Conservation (phyloP, 2,888 invertebrate genomes). For the Drosophila cognata region DNA sequence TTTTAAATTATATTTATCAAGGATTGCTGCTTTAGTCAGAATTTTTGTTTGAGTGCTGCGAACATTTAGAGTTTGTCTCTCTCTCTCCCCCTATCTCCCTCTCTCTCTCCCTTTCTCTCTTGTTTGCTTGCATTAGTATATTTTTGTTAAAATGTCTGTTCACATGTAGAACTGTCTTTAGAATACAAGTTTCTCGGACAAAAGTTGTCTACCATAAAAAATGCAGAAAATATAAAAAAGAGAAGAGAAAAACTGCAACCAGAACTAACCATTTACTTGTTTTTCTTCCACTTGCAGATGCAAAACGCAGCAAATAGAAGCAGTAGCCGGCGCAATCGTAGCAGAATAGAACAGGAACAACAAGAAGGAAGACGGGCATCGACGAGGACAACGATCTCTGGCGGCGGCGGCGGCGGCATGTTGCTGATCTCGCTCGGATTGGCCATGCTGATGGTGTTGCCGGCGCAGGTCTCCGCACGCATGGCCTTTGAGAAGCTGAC, state of each 20-base stretch:
- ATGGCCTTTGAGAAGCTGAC: conserved; percentile 97
- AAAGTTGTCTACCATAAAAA: not conserved
- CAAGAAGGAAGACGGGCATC: conserved; percentile 12
- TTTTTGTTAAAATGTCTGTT: not conserved
- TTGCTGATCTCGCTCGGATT: conserved; percentile 35
- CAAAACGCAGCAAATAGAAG: conserved; percentile 31
- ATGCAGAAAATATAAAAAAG: not conserved
- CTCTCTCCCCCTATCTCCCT: not conserved
- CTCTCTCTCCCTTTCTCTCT: not conserved
- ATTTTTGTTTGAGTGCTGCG: not conserved
- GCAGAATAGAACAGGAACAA: conserved; percentile 24
- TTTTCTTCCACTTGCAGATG: conserved; percentile 44
- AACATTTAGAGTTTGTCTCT: not conserved
- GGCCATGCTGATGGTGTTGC: conserved; percentile 52
- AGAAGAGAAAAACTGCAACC: not conserved
- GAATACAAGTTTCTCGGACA: not conserved
- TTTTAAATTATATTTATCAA: not conserved
- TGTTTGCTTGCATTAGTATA: not conserved
- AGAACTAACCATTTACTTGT: conserved; percentile 1
- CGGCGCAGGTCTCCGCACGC: conserved; percentile 86
- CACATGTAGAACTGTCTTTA: not conserved
- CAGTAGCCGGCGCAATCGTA: conserved; percentile 30
- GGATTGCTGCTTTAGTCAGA: not conserved
- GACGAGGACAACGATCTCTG: conserved; percentile 27
- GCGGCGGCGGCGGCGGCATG: conserved; percentile 27